Conservation (phyloP, 2,888 invertebrate genomes). For the Hirtodrosophila cameraria region DNA sequence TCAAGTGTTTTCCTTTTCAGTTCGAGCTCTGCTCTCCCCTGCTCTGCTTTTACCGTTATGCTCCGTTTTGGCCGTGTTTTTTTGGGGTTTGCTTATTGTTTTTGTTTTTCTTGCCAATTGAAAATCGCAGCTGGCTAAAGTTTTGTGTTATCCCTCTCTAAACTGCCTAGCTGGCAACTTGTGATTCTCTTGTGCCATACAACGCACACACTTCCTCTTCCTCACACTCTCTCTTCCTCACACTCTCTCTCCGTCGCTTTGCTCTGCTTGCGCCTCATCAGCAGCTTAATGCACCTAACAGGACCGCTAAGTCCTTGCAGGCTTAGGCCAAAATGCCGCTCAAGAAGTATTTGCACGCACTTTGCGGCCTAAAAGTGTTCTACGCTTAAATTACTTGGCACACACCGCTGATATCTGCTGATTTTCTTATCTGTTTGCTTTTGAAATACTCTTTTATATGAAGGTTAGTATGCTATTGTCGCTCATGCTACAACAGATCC, state of each 20-base stretch:
- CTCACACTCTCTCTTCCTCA: background rate
- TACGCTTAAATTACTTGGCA: slow-evolving; percentile 53
- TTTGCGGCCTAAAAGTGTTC: slow-evolving; percentile 64
- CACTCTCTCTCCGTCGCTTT: no score
- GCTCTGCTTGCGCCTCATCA: slow-evolving; percentile 6
- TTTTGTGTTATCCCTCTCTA: slow-evolving; percentile 40
- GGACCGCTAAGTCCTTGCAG: slow-evolving; percentile 61
- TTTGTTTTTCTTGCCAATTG: slow-evolving; percentile 47
- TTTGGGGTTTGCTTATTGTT: slow-evolving; percentile 11
- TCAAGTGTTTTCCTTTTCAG: slow-evolving; percentile 58
- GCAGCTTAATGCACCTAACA: slow-evolving; percentile 56
- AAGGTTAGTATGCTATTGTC: background rate
- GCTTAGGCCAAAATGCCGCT: slow-evolving; percentile 39
- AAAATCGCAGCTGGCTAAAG: slow-evolving; percentile 60
- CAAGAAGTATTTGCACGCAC: slow-evolving; percentile 59
- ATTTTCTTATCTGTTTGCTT: slow-evolving; percentile 25
- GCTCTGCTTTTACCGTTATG: slow-evolving; percentile 34
- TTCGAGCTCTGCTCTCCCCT: slow-evolving; percentile 26
- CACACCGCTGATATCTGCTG: slow-evolving; percentile 36
- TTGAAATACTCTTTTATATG: slow-evolving; percentile 4
- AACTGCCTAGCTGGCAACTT: slow-evolving; percentile 43
- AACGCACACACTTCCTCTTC: slow-evolving; percentile 1
- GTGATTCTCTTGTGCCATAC: background rate
- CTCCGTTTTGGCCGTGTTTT: slow-evolving; percentile 9
- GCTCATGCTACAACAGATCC: no score